Evolutionary conservation across 2,797 vertebrate genomes (phyloP).

Genomic region (Gallirallus australis): DNA sequence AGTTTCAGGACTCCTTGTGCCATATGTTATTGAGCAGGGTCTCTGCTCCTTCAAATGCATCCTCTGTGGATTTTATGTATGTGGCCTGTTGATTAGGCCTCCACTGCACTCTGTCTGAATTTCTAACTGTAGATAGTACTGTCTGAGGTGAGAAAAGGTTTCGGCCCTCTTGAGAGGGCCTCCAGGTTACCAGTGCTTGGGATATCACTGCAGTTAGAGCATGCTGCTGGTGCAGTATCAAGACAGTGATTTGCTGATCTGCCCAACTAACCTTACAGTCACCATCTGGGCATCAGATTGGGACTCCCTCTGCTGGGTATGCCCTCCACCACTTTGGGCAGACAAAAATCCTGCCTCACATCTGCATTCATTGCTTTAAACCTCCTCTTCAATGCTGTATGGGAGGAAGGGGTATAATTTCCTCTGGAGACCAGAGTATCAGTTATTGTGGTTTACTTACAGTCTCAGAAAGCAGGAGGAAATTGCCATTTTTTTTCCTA

Average conservation of each 20-base stretch:
- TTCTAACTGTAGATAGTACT: background rate
- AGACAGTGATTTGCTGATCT: background rate
- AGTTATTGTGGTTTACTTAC: background rate
- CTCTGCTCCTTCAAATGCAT: background rate
- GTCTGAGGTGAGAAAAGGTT: background rate
- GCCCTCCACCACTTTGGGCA: background rate
- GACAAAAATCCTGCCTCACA: background rate
- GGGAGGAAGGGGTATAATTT: background rate
- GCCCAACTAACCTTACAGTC: background rate
- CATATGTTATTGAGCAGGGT: background rate
- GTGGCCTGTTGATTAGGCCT: background rate
- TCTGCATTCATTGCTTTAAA: background rate
- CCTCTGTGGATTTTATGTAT: background rate
- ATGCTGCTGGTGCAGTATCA: background rate
- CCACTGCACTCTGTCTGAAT: background rate
- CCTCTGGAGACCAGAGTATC: background rate
- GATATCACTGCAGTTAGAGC: background rate
- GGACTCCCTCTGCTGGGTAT: background rate
- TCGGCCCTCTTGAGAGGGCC: background rate
- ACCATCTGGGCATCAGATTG: background rate
- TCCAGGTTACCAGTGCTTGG: background rate
- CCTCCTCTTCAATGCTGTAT: background rate
- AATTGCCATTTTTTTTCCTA: background rate
- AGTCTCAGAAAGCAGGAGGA: background rate
- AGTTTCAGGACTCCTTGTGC: background rate